These are phyloP conservation scores for Thumatha senex DNA, from an alignment of 2,888 invertebrate genomes.

Conservation along the genomic window DNA sequence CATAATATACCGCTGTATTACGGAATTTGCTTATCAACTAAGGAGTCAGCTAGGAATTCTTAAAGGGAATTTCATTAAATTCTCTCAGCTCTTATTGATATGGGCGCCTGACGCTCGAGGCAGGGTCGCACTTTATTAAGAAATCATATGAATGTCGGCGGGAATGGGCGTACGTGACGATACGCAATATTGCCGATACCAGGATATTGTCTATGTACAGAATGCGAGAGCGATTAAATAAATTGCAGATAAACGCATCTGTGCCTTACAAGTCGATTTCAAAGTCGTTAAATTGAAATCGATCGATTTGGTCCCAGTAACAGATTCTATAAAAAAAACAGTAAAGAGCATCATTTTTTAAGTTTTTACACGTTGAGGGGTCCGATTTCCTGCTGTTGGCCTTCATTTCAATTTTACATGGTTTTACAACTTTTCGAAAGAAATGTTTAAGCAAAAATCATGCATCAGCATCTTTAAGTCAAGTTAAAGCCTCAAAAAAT, in stretches of 20 bases:
- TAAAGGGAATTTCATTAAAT: constrained; percentile 69
- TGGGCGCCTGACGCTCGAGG: constrained; percentile 67
- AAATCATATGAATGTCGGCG: constrained; percentile 75
- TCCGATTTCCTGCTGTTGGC: too few species aligned
- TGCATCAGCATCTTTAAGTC: too few species aligned
- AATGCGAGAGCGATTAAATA: constrained; percentile 8
- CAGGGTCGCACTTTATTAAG: constrained; percentile 77
- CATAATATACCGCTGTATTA: constrained; percentile 42
- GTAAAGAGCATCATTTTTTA: too few species aligned
- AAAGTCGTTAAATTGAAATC: too few species aligned
- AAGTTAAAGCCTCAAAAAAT: too few species aligned
- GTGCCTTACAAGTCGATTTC: background rate
- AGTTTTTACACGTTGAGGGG: too few species aligned
- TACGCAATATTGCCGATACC: constrained; percentile 63
- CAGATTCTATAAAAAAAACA: too few species aligned
- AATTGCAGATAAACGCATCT: constrained; percentile 1
- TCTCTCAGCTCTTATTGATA: constrained; percentile 73
- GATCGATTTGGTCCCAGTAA: too few species aligned
- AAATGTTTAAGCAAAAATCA: too few species aligned
- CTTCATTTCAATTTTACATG: too few species aligned
- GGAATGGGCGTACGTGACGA: constrained; percentile 73
- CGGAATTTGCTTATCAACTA: constrained; percentile 51
- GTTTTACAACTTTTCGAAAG: too few species aligned
- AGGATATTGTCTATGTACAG: constrained; percentile 35
- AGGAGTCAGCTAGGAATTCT: constrained; percentile 59